phyloP scores from a whole-genome alignment of 2,888 invertebrate species.

The Xiphydria camelus region DNA sequence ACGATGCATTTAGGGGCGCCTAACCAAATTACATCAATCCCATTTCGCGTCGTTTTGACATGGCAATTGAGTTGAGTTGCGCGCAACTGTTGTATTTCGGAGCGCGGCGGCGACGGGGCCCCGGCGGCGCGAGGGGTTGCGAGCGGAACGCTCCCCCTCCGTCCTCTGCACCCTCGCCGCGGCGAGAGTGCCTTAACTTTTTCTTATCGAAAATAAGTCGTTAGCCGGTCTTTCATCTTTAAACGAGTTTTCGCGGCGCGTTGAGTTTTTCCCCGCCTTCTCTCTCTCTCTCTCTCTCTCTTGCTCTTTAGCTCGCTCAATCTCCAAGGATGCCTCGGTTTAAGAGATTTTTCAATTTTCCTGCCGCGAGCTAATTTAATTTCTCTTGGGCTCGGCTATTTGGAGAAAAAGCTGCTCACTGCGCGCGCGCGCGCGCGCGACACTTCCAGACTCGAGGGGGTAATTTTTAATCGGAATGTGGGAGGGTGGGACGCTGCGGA shows the following conservation, averaged over 20 bases:
- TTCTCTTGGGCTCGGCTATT: constrained; percentile 23
- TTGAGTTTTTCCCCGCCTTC: constrained; percentile 38
- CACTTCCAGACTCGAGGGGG: constrained; percentile 10
- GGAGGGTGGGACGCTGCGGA: neutral
- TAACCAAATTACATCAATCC: constrained; percentile 58
- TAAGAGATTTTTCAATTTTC: constrained; percentile 56
- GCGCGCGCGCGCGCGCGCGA: constrained; percentile 5
- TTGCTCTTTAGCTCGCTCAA: constrained; percentile 28
- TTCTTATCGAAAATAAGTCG: constrained; percentile 59
- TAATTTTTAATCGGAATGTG: constrained; percentile 8
- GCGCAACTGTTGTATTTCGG: constrained; percentile 54
- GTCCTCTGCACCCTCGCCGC: constrained; percentile 8
- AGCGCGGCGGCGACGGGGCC: too few species aligned
- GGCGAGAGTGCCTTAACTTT: constrained; percentile 52
- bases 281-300: constrained; percentile 1
- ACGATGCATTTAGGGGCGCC: constrained; percentile 33
- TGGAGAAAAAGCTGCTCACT: constrained; percentile 10
- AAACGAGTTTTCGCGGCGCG: constrained; percentile 57
- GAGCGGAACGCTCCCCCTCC: constrained; percentile 7
- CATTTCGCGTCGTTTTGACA: constrained; percentile 57
- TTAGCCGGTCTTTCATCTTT: constrained; percentile 57
- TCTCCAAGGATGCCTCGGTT: constrained; percentile 47
- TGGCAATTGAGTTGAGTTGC: constrained; percentile 53
- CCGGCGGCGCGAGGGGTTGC: constrained; percentile 8
- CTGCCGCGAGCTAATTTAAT: constrained; percentile 52